Evolutionary conservation across 2,888 invertebrate genomes (phyloP).

Genomic region (Melieria omissa): DNA sequence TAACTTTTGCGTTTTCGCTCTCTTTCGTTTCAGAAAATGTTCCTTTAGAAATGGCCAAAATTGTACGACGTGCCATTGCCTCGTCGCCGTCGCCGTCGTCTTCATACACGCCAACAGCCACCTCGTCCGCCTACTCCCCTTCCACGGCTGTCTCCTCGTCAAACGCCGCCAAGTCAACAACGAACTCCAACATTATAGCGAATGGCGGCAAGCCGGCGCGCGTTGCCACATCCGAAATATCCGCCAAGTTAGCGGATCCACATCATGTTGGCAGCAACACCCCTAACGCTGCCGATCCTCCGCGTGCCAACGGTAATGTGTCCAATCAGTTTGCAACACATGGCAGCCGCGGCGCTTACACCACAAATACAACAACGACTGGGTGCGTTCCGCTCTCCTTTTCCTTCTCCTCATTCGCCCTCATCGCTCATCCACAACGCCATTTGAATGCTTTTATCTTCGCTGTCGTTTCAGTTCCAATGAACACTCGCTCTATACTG

Average conservation of each 20-base stretch:
- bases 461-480: constrained; percentile 32
- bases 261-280: constrained; percentile 12
- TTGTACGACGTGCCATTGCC: constrained; percentile 66
- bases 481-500: constrained; percentile 44
- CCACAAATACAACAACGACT: constrained; percentile 47
- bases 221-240: constrained; percentile 30
- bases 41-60: constrained; percentile 67
- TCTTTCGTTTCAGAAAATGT: constrained; percentile 61
- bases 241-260: constrained; percentile 26
- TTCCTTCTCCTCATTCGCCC: not conserved
- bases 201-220: constrained; percentile 37
- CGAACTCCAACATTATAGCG: constrained; percentile 43
- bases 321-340: constrained; percentile 40
- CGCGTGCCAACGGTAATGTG: constrained; percentile 20
- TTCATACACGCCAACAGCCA: constrained; percentile 52
- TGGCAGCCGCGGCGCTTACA: constrained; percentile 39
- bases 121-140: constrained; percentile 39
- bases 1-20: not conserved
- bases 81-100: constrained; percentile 59
- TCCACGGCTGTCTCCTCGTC: constrained; percentile 35
- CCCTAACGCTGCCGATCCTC: constrained; percentile 45
- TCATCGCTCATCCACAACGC: not conserved
- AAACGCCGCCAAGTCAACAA: constrained; percentile 28
- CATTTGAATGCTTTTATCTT: not conserved
- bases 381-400: constrained; percentile 36